Evolutionary conservation across 2,888 invertebrate species (phyloP).

Genomic region (Slavum lentiscoides): DNA sequence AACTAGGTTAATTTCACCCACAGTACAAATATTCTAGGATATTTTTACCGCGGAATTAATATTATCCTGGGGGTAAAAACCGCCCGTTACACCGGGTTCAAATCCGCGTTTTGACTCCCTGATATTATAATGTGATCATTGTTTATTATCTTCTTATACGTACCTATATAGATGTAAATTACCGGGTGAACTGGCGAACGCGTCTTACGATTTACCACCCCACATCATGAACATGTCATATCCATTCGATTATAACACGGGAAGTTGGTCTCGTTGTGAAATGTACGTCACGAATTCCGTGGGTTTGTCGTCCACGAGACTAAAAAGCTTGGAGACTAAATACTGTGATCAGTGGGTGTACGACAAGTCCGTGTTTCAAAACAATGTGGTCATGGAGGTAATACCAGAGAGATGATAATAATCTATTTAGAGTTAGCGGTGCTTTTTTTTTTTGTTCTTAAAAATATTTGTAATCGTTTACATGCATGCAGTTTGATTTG

Average conservation of each 20-base stretch:
- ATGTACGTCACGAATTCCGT: constrained; percentile 62
- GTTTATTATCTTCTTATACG: no score
- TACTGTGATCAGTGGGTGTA: constrained; percentile 67
- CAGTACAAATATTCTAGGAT: no score
- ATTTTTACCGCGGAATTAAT: no score
- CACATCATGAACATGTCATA: constrained; percentile 63
- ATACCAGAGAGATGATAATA: neutral
- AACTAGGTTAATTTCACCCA: no score
- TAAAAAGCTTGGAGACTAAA: constrained; percentile 56
- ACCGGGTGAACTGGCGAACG: constrained; percentile 64
- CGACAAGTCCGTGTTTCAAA: constrained; percentile 66
- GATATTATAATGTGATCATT: no score
- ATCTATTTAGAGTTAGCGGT: neutral
- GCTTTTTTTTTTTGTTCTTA: neutral
- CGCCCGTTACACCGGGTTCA: no score
- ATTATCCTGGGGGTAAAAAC: no score
- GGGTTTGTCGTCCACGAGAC: constrained; percentile 56
- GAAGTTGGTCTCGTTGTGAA: constrained; percentile 64
- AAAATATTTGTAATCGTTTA: neutral
- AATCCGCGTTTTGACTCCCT: no score
- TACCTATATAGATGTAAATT: constrained; percentile 64
- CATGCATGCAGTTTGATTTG: constrained; percentile 66
- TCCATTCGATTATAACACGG: constrained; percentile 63
- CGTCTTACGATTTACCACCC: constrained; percentile 62
- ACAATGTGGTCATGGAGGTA: constrained; percentile 71